Conservation (phyloP, 2,113 vertebrate genomes). For the Pholis gunnellus region DNA sequence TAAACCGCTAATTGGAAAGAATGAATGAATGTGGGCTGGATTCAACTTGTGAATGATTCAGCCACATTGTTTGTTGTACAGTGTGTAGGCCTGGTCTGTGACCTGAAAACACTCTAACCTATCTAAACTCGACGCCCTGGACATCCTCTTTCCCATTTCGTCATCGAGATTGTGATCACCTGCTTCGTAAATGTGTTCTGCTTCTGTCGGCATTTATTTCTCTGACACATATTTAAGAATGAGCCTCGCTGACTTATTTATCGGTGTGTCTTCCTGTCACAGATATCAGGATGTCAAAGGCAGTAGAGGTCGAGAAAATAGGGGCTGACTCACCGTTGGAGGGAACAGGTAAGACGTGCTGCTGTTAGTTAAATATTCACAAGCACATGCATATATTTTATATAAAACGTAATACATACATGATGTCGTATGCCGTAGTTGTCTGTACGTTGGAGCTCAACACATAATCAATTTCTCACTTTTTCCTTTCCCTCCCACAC, state of each 20-base stretch:
- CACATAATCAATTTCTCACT: constrained; percentile 53
- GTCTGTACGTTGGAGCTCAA: not conserved
- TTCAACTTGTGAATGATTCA: constrained; percentile 55
- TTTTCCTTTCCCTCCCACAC: constrained; percentile 74
- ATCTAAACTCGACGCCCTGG: constrained; percentile 20
- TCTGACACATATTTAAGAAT: constrained; percentile 38
- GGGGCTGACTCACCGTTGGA: constrained; percentile 84
- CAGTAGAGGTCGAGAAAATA: constrained; percentile 82
- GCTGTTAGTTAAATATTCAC: not conserved
- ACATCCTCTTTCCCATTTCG: constrained; percentile 37
- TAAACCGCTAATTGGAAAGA: constrained; percentile 71
- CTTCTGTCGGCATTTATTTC: constrained; percentile 23
- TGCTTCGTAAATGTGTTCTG: constrained; percentile 25
- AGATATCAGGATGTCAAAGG: constrained; percentile 88
- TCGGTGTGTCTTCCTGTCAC: constrained; percentile 43
- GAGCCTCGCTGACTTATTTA: constrained; percentile 13
- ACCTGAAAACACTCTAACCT: constrained; percentile 56
- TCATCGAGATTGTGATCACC: constrained; percentile 48
- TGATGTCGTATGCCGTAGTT: not conserved
- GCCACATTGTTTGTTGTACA: constrained; percentile 51
- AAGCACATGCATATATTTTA: not conserved
- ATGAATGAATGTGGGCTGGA: constrained; percentile 65
- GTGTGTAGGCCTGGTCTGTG: constrained; percentile 55
- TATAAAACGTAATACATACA: not conserved
- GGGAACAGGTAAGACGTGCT: constrained; percentile 73